These are phyloP conservation scores for Crepidodera aurea DNA, from an alignment of 2,888 invertebrate species.

Conservation along the genomic window DNA sequence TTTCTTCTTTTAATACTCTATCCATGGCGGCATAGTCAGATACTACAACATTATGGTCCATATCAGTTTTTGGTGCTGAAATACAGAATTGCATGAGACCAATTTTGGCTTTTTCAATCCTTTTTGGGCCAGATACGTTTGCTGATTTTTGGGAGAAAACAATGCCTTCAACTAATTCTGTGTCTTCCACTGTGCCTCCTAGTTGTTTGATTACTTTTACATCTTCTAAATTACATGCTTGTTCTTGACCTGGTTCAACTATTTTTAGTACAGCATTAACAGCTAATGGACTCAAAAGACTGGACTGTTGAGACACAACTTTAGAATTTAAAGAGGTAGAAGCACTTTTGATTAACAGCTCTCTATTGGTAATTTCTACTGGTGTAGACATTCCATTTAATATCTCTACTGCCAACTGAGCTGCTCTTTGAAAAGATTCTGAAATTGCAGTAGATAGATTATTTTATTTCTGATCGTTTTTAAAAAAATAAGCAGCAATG, in stretches of 20 bases:
- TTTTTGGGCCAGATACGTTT: constrained; percentile 90
- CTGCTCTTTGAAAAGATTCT: constrained; percentile 92
- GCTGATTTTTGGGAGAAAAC: constrained; percentile 90
- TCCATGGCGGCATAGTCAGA: constrained; percentile 99
- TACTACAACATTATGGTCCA: constrained; percentile 95
- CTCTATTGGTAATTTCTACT: constrained; percentile 85
- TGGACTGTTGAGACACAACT: constrained; percentile 98
- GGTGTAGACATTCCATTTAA: constrained; percentile 86
- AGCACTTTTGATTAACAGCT: constrained; percentile 91
- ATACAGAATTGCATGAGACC: constrained; percentile 99
- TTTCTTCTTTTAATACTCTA: constrained; percentile 95
- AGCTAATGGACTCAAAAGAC: constrained; percentile 93
- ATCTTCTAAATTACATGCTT: constrained; percentile 88
- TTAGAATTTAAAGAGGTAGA: constrained; percentile 98
- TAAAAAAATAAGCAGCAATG: no score
- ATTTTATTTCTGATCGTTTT: no score
- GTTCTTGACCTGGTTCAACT: constrained; percentile 71
- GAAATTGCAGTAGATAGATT: constrained; percentile 97
- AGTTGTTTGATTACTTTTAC: constrained; percentile 97
- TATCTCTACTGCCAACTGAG: constrained; percentile 78
- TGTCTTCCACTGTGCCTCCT: constrained; percentile 97
- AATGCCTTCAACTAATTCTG: constrained; percentile 93
- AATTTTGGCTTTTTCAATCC: constrained; percentile 97
- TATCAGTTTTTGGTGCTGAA: constrained; percentile 99
- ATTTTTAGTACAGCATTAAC: constrained; percentile 95